Evolutionary conservation across 2,113 vertebrate genomes (phyloP).

Genomic region (Heterotilapia buettikoferi): DNA sequence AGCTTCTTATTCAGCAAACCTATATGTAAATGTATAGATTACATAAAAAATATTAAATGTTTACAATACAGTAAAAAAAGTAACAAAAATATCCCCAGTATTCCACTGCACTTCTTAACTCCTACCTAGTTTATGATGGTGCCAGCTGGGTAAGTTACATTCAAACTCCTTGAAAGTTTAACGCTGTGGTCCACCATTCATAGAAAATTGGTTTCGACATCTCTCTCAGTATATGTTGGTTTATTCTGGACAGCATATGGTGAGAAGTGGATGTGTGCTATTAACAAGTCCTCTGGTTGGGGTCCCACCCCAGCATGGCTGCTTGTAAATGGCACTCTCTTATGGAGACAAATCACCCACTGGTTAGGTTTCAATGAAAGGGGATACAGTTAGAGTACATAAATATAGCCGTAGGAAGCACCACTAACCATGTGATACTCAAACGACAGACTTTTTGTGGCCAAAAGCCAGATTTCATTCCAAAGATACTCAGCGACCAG

Average conservation of each 20-base stretch:
- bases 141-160: neutral
- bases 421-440: slow-evolving; percentile 60
- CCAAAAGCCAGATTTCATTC: slow-evolving; percentile 42
- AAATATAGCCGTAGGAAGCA: slow-evolving; percentile 68
- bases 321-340: slow-evolving; percentile 73
- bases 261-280: slow-evolving; percentile 68
- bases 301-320: slow-evolving; percentile 68
- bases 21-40: neutral
- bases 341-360: slow-evolving; percentile 68
- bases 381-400: slow-evolving; percentile 68
- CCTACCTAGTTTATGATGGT: neutral
- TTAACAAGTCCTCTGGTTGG: slow-evolving; percentile 65
- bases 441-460: slow-evolving; percentile 49
- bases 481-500: slow-evolving; percentile 29
- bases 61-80: neutral
- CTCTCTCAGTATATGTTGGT: slow-evolving; percentile 47
- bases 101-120: neutral
- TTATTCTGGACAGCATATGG: slow-evolving; percentile 64
- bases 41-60: neutral
- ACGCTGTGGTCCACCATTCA: slow-evolving; percentile 10
- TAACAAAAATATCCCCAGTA: neutral
- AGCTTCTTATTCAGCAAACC: neutral
- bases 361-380: slow-evolving; percentile 69
- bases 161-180: slow-evolving; percentile 31
- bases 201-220: slow-evolving; percentile 46